Evolutionary conservation across 2,113 vertebrate genomes (phyloP).

Genomic region (Heterochromis multidens): DNA sequence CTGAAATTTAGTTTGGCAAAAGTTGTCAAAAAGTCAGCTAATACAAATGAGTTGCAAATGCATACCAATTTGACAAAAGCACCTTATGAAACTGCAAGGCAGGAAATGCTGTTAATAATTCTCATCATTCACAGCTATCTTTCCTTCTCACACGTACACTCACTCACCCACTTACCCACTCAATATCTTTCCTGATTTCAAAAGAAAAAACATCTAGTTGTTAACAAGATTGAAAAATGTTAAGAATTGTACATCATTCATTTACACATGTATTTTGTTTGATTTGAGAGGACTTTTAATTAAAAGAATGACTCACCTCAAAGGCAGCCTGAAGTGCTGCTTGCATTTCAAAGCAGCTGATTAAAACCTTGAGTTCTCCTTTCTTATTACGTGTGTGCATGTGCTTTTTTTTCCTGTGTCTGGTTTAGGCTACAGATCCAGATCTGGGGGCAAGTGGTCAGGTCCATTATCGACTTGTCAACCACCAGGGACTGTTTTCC

Average conservation of each 20-base stretch:
- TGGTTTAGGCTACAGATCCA: conserved; percentile 85
- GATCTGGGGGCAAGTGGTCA: conserved; percentile 90
- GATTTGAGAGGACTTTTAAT: background rate
- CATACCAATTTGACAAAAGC: background rate
- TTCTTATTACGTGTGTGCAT: background rate
- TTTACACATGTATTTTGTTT: background rate
- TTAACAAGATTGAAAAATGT: background rate
- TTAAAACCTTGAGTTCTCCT: background rate
- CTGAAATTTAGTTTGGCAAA: background rate
- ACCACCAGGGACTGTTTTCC: conserved; percentile 86
- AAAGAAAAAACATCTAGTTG: background rate
- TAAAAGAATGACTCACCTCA: background rate
- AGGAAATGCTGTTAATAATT: background rate
- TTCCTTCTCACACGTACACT: background rate
- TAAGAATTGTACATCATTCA: background rate
- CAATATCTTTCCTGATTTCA: background rate
- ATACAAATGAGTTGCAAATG: background rate
- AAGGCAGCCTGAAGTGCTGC: background rate
- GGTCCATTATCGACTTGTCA: conserved; percentile 86
- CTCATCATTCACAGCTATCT: background rate
- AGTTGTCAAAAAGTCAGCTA: background rate
- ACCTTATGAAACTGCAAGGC: background rate
- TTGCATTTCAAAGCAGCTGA: background rate
- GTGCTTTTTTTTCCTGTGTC: background rate
- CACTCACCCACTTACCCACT: background rate